Evolutionary conservation across 2,797 vertebrate genomes (phyloP), one percentile per base, ranked within the genome.

Genomic region (Diglossa cyanea): DNA sequence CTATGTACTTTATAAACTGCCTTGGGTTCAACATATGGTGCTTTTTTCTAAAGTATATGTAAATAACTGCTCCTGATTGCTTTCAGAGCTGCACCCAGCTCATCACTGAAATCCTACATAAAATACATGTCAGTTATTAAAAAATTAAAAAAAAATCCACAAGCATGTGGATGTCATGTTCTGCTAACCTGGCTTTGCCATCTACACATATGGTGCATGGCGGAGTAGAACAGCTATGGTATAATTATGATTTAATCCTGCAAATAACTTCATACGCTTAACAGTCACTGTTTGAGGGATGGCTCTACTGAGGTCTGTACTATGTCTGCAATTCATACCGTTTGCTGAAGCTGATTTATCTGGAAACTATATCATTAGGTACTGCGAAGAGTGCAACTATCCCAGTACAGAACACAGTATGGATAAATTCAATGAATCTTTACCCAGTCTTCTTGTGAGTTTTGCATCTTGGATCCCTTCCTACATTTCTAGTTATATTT

Each of bases 1-100:
- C 61, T 86, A 3, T 71, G 24, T 63, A 57, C 72, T 93, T 80
- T 57, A 58, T 77, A 80, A 95, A 71, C n/a, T 72, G 67, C 39
- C n/a, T 93, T 77, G 26, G 8, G 39, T 87, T 90, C 26, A 54
- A 94, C 89, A 94, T 71, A 63, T 82, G 87, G 75, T 74, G 35
- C 15, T 39, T 85, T 96, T 87, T 91, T 91, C 74, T 39, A 28
- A 87, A 63, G 35, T 77, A 74, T 91, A 91, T 90, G 57, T 73
- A 91, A 96, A 86, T 89, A 90, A 76, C 61, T 68, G 14, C n/a
- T 94, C 67, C 78, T 93, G 89, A 94, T 94, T 95, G 57, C 78
- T 95, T 94, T 95, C 91, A 94, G 91, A 95, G 44, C 89, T 91
- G 33, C 78, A 75, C 60, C n/a, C 55, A 76, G 67, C 17, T 92